A percentile compares a stretch with the other conserved stretches of the same genome.
These are phyloP conservation scores for Mimas tiliae DNA, from an alignment of 2,888 invertebrate species.

Conservation along the genomic window DNA sequence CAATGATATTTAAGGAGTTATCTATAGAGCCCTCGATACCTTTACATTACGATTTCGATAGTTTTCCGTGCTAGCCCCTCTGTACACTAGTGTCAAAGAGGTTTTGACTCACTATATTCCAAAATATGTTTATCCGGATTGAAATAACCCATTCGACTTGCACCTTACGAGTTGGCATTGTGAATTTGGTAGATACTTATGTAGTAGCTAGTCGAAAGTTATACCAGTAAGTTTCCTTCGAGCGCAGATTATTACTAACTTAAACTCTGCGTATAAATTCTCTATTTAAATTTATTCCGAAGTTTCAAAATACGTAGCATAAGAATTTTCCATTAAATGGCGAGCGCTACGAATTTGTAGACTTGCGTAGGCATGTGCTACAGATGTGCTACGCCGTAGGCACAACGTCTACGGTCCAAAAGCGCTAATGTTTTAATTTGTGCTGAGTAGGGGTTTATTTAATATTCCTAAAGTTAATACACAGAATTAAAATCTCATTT, in stretches of 20 bases:
- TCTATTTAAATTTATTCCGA: constrained; percentile 47
- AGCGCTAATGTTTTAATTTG: constrained; percentile 11
- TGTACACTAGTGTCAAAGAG: too few relatives aligned
- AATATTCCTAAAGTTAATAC: neutral
- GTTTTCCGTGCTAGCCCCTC: too few relatives aligned
- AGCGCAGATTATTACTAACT: too few relatives aligned
- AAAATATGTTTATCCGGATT: constrained; percentile 19
- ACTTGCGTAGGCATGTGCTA: constrained; percentile 42
- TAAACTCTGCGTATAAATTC: too few relatives aligned
- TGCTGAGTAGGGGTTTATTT: neutral
- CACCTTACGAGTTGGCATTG: constrained; percentile 33
- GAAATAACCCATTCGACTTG: constrained; percentile 30
- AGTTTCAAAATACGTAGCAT: constrained; percentile 36
- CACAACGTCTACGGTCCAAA: constrained; percentile 3
- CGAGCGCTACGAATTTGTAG: constrained; percentile 33
- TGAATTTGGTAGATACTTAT: constrained; percentile 33
- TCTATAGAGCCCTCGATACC: too few relatives aligned
- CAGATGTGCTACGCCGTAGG: constrained; percentile 47
- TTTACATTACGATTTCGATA: too few relatives aligned
- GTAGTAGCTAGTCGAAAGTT: constrained; percentile 34
- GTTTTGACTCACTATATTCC: too few relatives aligned
- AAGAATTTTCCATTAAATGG: constrained; percentile 34
- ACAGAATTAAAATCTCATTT: neutral
- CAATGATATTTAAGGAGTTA: too few relatives aligned
- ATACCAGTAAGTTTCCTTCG: too few relatives aligned